Percentiles rank a stretch among this genome's conserved stretches.
Evolutionary conservation across 2,113 vertebrate genomes (phyloP).

Genomic region (Platichthys flesus): DNA sequence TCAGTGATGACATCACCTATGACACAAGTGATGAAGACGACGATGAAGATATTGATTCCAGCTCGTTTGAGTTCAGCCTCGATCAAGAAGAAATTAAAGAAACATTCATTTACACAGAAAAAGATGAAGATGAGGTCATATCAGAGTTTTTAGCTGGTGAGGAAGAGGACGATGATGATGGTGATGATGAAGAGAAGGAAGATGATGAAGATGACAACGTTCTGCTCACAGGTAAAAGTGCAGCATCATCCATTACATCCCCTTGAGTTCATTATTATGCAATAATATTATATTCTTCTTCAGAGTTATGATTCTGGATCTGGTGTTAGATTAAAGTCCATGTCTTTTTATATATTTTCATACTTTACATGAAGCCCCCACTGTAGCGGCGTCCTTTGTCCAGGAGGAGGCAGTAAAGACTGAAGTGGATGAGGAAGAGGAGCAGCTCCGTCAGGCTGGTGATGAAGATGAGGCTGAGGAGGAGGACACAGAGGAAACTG

Average conservation of each 20-base stretch:
- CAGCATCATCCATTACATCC: too few species aligned
- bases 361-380: slow-evolving; percentile 2
- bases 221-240: slow-evolving; percentile 48
- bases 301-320: too few species aligned
- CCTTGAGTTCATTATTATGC: too few species aligned
- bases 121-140: slow-evolving; percentile 28
- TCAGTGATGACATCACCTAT: background rate
- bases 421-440: slow-evolving; percentile 41
- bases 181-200: background rate
- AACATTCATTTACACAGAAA: background rate
- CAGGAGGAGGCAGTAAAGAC: slow-evolving; percentile 63
- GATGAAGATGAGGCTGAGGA: slow-evolving; percentile 52
- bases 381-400: slow-evolving; percentile 36
- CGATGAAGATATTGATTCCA: slow-evolving; percentile 41
- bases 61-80: slow-evolving; percentile 33
- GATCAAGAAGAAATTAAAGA: slow-evolving; percentile 22
- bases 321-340: background rate
- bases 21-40: background rate
- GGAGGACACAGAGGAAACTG: slow-evolving; percentile 22
- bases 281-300: too few species aligned
- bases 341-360: background rate
- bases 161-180: background rate
- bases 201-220: slow-evolving; percentile 34
- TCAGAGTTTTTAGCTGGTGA: background rate
- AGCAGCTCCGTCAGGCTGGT: slow-evolving; percentile 28